Evolutionary conservation across 2,113 vertebrate species (phyloP).

Genomic region (Eurystomus gularis): DNA sequence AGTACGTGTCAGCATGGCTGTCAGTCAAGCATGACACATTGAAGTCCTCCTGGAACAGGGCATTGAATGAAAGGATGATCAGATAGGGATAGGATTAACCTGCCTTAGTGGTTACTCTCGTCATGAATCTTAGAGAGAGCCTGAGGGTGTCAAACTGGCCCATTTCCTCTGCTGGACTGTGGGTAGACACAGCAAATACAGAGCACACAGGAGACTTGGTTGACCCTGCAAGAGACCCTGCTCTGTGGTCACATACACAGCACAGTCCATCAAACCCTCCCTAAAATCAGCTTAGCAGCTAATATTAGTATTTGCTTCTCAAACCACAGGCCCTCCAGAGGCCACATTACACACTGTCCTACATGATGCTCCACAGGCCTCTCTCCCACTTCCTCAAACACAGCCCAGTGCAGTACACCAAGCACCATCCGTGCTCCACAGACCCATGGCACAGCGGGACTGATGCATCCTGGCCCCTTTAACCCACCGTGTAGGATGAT

Average conservation of each 20-base stretch:
- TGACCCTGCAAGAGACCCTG: not conserved
- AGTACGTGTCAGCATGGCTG: constrained; percentile 90
- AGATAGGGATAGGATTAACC: not conserved
- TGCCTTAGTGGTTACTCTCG: not conserved
- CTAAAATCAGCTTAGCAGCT: not conserved
- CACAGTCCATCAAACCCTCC: not conserved
- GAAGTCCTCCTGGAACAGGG: constrained; percentile 85
- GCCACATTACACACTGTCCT: not conserved
- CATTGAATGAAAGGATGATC: not conserved
- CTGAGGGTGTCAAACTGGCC: not conserved
- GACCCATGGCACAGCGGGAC: rapidly evolving
- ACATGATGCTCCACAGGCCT: not conserved
- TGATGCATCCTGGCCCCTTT: not conserved
- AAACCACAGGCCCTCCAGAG: not conserved
- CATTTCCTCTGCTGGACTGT: not conserved
- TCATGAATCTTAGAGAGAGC: not conserved
- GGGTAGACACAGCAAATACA: not conserved
- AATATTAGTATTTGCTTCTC: not conserved
- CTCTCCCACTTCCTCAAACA: not conserved
- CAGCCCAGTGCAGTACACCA: not conserved
- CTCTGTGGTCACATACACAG: not conserved
- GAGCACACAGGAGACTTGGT: not conserved
- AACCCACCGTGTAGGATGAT: constrained; percentile 86
- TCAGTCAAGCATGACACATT: constrained; percentile 91
- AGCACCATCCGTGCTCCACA: not conserved